Evolutionary conservation across 2,113 vertebrate species (phyloP).

Genomic region (Colossoma macropomum): DNA sequence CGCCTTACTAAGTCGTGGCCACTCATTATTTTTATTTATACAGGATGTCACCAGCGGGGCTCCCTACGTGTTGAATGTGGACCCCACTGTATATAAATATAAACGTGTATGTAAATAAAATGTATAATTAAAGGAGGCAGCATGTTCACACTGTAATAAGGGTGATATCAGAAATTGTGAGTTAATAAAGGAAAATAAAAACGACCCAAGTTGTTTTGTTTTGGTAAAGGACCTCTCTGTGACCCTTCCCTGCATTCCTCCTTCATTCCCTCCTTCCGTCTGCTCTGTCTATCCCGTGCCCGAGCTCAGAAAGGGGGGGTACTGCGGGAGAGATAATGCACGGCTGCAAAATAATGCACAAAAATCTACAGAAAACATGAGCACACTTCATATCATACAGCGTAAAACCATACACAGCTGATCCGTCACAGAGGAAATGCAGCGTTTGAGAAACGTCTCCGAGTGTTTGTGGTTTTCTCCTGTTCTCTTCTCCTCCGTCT

Average conservation of each 20-base stretch:
- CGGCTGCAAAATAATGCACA: constrained; percentile 30
- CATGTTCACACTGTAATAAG: no score
- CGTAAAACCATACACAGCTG: constrained; percentile 18
- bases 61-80: no score
- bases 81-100: no score
- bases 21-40: no score
- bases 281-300: neutral
- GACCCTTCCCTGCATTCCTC: neutral
- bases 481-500: neutral
- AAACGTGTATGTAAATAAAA: no score
- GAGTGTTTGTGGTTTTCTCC: neutral
- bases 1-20: no score
- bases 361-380: constrained; percentile 25
- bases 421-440: constrained; percentile 24
- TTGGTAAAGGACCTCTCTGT: neutral
- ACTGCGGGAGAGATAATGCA: constrained; percentile 4
- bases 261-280: neutral
- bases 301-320: neutral
- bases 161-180: no score
- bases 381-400: constrained; percentile 18
- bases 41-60: no score
- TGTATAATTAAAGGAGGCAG: no score
- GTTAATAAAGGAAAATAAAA: no score
- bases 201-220: neutral
- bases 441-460: constrained; percentile 14